phyloP scores from a whole-genome alignment of 2,113 vertebrate genomes.

The Mungos mungo region DNA sequence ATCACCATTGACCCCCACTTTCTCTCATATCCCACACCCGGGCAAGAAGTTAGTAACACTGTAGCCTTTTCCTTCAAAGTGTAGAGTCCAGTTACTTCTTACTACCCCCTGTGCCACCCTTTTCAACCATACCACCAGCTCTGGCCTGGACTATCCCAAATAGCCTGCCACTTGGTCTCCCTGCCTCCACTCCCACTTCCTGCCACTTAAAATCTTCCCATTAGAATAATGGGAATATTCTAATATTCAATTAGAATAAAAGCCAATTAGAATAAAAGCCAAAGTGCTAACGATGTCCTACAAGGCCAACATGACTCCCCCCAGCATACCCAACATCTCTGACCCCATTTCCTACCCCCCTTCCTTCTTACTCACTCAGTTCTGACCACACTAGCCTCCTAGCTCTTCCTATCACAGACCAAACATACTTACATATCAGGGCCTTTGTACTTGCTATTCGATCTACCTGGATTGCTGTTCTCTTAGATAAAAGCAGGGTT shows the following conservation, averaged over 20 bases:
- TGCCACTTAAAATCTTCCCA: background rate
- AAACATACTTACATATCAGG: background rate
- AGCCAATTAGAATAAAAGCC: background rate
- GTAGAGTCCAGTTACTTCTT: background rate
- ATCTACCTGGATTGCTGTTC: background rate
- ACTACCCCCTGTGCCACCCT: rapidly evolving
- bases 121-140: background rate
- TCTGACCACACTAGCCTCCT: background rate
- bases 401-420: background rate
- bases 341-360: background rate
- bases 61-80: background rate
- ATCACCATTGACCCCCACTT: background rate
- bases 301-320: background rate
- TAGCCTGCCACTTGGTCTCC: background rate
- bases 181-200: background rate
- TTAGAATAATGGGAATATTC: too few relatives aligned
- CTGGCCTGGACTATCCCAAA: background rate
- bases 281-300: background rate
- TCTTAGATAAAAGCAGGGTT: background rate
- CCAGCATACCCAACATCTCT: background rate
- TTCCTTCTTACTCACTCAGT: background rate
- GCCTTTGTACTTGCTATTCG: background rate
- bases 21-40: background rate
- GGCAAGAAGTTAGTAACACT: background rate
- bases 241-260: background rate